A percentile compares a stretch with the other conserved stretches of the same genome.
phyloP scores from a whole-genome alignment of 2,113 vertebrate species.

The Epinephelus cyanopodus region DNA sequence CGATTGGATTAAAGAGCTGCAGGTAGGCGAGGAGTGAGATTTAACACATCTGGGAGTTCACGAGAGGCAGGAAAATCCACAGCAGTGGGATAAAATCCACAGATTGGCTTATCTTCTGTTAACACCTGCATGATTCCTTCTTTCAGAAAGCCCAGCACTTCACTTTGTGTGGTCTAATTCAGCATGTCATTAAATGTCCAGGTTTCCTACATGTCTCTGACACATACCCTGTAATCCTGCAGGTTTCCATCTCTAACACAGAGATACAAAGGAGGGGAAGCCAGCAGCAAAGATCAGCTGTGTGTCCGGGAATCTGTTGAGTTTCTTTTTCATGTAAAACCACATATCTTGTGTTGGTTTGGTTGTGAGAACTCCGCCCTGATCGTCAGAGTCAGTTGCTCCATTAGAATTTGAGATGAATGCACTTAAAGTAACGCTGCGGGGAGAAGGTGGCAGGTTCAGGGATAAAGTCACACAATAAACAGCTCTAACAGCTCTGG shows the following conservation, averaged over 20 bases:
- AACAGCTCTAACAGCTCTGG: not conserved
- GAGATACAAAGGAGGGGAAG: too few species aligned
- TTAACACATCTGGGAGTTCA: not conserved
- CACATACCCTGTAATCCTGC: not conserved
- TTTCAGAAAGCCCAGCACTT: not conserved
- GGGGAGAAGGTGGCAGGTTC: not conserved
- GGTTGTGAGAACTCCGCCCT: not conserved
- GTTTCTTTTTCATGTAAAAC: not conserved
- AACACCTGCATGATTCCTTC: not conserved
- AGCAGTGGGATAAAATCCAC: not conserved
- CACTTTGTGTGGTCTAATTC: not conserved
- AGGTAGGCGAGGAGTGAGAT: not conserved
- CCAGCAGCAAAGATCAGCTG: not conserved
- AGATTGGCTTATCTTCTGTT: not conserved
- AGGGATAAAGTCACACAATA: not conserved
- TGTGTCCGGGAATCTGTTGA: not conserved
- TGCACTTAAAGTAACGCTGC: not conserved
- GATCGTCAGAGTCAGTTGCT: not conserved
- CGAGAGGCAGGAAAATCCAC: not conserved
- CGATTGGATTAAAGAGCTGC: not conserved
- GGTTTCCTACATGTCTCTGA: not conserved
- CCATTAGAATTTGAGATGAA: not conserved
- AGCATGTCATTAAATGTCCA: not conserved
- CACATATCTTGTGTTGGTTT: not conserved
- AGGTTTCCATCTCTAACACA: not conserved